Conservation (phyloP, 2,797 vertebrate species). For the Anguilla obscura region DNA sequence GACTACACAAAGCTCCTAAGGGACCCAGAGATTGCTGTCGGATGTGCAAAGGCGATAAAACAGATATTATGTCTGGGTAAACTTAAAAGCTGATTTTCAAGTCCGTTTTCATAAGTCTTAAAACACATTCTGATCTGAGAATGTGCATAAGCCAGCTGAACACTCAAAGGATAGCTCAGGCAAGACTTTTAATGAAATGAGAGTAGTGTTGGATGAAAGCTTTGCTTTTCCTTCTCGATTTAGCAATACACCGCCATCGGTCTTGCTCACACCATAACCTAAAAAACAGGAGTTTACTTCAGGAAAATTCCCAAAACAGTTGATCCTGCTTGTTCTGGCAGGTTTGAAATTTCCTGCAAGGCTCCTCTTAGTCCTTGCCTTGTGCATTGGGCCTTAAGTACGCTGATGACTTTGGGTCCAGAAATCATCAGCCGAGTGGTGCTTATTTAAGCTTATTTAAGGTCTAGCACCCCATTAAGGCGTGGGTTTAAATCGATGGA, state of each 20-base stretch:
- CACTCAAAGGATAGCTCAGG: not conserved
- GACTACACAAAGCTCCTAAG: not conserved
- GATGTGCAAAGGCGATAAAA: not conserved
- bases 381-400: not conserved
- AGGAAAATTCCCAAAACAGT: not conserved
- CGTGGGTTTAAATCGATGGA: not conserved
- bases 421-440: not conserved
- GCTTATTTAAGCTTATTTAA: not conserved
- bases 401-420: not conserved
- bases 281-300: not conserved
- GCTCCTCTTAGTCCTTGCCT: not conserved
- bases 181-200: not conserved
- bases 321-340: not conserved
- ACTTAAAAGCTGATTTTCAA: not conserved
- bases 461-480: slow-evolving; percentile 7
- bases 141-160: not conserved
- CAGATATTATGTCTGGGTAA: not conserved
- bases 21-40: not conserved
- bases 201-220: not conserved
- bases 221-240: not conserved
- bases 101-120: not conserved
- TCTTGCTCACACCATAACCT: not conserved
- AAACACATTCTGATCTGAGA: not conserved
- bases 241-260: not conserved
- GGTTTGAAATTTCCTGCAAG: not conserved